phyloP scores from a whole-genome alignment of 1,140 invertebrate genomes.

The Diorhabda carinulata region DNA sequence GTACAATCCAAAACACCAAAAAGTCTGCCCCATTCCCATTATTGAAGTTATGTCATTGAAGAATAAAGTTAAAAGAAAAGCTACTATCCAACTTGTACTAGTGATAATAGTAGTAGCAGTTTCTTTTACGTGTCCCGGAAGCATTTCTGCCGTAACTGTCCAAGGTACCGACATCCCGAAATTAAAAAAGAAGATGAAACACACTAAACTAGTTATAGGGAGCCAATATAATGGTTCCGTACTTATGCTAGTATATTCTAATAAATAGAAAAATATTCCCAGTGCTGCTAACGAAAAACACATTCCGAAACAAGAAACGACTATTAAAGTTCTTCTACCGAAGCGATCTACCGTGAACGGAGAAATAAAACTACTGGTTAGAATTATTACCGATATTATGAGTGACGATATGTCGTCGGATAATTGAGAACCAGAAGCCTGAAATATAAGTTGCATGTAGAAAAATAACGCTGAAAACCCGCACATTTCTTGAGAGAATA shows the following conservation, averaged over 20 bases:
- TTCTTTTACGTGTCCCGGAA: slow-evolving; percentile 64
- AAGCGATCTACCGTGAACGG: slow-evolving; percentile 68
- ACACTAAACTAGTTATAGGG: slow-evolving; percentile 59
- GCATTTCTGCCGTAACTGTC: slow-evolving; percentile 68
- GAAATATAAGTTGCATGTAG: slow-evolving; percentile 71
- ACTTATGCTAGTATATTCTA: slow-evolving; percentile 42
- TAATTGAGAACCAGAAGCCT: slow-evolving; percentile 56
- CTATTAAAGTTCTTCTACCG: slow-evolving; percentile 66
- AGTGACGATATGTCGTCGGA: slow-evolving; percentile 59
- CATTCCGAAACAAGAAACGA: slow-evolving; percentile 64
- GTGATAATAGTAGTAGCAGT: slow-evolving; percentile 65
- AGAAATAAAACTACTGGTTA: slow-evolving; percentile 60
- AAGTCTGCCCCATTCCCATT: slow-evolving; percentile 61
- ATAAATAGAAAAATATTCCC: slow-evolving; percentile 59
- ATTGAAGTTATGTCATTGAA: slow-evolving; percentile 50
- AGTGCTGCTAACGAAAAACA: slow-evolving; percentile 50
- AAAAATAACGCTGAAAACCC: slow-evolving; percentile 82
- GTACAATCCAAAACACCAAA: slow-evolving; percentile 66
- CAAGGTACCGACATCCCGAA: slow-evolving; percentile 69
- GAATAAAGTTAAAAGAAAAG: slow-evolving; percentile 68
- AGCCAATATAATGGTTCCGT: slow-evolving; percentile 53
- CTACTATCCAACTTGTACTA: slow-evolving; percentile 62
- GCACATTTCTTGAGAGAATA: slow-evolving; percentile 81
- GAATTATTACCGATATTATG: slow-evolving; percentile 67
- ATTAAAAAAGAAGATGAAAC: slow-evolving; percentile 65